Conservation (phyloP, 2,113 vertebrate genomes). For the Oryzias javanicus region DNA sequence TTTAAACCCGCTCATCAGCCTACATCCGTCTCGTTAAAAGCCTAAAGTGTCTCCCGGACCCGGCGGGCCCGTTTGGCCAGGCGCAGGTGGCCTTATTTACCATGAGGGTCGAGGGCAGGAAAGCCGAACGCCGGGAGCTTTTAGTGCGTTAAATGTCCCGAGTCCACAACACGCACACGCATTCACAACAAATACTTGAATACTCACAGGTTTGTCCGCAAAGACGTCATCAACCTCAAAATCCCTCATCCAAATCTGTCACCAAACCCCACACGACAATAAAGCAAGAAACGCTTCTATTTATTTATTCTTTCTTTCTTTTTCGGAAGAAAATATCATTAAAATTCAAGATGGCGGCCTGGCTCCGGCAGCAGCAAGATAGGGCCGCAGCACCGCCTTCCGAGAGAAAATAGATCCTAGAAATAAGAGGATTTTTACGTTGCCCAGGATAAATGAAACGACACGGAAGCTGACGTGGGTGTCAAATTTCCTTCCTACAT, state of each 20-base stretch:
- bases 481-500: background rate
- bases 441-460: background rate
- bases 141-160: constrained; percentile 60
- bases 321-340: constrained; percentile 76
- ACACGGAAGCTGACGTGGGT: background rate
- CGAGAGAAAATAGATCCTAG: constrained; percentile 72
- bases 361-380: constrained; percentile 58
- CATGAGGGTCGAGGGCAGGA: constrained; percentile 9
- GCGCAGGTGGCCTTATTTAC: constrained; percentile 14
- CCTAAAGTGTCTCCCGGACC: background rate
- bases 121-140: constrained; percentile 29
- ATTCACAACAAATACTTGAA: background rate
- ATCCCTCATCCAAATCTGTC: constrained; percentile 38
- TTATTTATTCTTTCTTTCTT: constrained; percentile 68
- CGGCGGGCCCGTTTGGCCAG: background rate
- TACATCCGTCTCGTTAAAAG: background rate
- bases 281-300: constrained; percentile 73
- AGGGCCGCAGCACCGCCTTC: constrained; percentile 71
- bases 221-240: constrained; percentile 23
- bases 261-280: constrained; percentile 52
- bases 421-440: constrained; percentile 27
- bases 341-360: constrained; percentile 84
- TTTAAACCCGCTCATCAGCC: background rate
- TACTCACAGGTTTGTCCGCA: constrained; percentile 64
- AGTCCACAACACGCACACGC: constrained; percentile 25